These are phyloP conservation scores for Enteromius thamalakanensis DNA, from an alignment of 2,797 vertebrate genomes.

Conservation along the genomic window DNA sequence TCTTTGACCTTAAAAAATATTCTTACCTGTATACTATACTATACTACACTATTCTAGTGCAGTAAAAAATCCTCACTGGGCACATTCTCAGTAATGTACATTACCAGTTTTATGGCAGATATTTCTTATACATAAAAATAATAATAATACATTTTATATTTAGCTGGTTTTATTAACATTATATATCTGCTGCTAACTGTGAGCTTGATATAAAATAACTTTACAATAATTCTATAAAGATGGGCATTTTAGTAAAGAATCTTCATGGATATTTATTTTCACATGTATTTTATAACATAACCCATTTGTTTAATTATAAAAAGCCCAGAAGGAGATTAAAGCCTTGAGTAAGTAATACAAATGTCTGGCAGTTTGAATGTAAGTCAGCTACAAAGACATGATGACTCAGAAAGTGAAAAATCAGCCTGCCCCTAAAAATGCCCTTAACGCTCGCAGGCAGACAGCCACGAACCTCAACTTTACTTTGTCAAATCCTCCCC, in stretches of 20 bases:
- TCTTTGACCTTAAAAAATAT: background rate
- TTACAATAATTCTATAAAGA: background rate
- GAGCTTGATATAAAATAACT: background rate
- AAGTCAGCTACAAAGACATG: constrained; percentile 54
- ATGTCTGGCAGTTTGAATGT: constrained; percentile 13
- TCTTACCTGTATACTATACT: background rate
- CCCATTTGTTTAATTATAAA: background rate
- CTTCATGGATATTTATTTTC: background rate
- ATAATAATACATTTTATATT: background rate
- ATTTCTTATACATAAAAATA: background rate
- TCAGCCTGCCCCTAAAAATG: constrained; percentile 64
- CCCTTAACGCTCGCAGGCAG: constrained; percentile 67
- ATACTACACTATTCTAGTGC: too few species aligned
- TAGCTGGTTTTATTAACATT: background rate
- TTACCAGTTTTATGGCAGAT: background rate
- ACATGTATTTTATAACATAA: background rate
- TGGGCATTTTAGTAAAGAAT: background rate
- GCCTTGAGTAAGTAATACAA: constrained; percentile 12
- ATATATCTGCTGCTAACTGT: background rate
- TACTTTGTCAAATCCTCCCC: constrained; percentile 69
- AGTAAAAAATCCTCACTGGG: background rate
- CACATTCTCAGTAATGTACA: background rate
- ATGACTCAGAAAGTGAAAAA: constrained; percentile 69
- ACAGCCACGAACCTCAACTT: constrained; percentile 68
- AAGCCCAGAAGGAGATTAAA: background rate